Base-by-base conservation (phyloP, 2,888 invertebrate species). In the Leptopterna dolabrata region DNA sequence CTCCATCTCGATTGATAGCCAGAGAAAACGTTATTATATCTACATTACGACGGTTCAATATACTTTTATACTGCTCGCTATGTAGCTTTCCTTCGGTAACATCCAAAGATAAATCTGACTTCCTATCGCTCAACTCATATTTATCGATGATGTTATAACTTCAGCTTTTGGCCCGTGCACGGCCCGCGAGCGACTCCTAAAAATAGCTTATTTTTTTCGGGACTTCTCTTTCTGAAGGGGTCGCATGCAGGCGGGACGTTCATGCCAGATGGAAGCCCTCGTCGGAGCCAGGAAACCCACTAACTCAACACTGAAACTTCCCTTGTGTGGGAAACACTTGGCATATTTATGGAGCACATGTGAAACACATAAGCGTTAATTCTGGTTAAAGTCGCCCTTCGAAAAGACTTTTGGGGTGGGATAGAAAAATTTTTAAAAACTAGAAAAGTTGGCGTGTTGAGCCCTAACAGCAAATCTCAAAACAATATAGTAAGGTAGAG, bases 301-400 rank as follows among this genome's bases (percentile, higher is more conserved):
- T 63, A 63, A 63, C 24, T 63, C 63, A 63, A 13, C 0, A 9
- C 63, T 19, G 19, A 24, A 63, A 63, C 63, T 63, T 63, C 13
- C 63, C 63, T 63, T 63, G 63, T 63, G 63, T n/a, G 63, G 27
- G 63, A 63, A n/a, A 24, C 24, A 19, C 63, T 63, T 63, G 63
- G 63, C 63, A 63, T 63, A 27, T 63, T 63, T 63, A 63, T 63
- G 63, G 63, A 13, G 24, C 63, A 63, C 63, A 63, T 24, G 63
- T 63, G 63, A 63, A 63, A 63, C 63, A 63, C 63, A 63, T 63
- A 63, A 63, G 63, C 63, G 63, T 63, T 63, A 63, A 63, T 63
- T 63, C 24, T 63, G 63, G 24, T 63, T 63, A 24, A 47, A 63
- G 63, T 24, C 24, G 0, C 24, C 63, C 24, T 63, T 7, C 24